Conservation (phyloP, 2,888 invertebrate genomes). For the Macrosiphum euphorbiae region DNA sequence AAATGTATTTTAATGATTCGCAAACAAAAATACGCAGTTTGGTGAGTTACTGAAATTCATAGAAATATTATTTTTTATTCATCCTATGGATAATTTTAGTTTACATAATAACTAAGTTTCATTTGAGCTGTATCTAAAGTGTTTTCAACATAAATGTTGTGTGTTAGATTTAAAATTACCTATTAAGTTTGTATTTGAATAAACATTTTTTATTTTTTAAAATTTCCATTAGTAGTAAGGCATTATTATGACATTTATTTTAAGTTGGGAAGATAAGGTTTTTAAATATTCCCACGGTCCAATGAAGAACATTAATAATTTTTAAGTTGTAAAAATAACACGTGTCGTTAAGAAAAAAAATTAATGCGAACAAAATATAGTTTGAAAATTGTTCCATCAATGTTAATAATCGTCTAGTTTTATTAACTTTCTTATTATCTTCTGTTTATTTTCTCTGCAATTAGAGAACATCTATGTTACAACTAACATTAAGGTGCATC, state of each 20-base stretch:
- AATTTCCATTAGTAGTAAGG: neutral
- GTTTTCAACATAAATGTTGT: neutral
- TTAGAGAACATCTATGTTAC: constrained; percentile 42
- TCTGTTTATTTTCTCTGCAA: constrained; percentile 30
- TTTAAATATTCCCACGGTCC: constrained; percentile 34
- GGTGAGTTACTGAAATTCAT: neutral
- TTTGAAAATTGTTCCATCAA: constrained; percentile 22
- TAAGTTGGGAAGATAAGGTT: neutral
- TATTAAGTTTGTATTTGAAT: neutral
- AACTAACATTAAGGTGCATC: constrained; percentile 11
- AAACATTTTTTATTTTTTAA: neutral
- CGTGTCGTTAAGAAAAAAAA: neutral
- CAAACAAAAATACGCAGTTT: neutral
- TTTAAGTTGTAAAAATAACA: neutral
- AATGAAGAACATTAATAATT: neutral
- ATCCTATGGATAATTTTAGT: neutral
- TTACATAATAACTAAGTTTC: neutral
- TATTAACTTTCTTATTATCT: constrained; percentile 36
- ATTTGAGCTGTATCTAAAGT: neutral
- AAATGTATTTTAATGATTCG: neutral
- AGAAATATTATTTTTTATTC: neutral
- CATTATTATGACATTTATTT: neutral
- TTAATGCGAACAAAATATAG: neutral
- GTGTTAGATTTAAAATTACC: neutral
- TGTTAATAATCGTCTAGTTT: constrained; percentile 18